A percentile compares a stretch with the other conserved stretches of the same genome.
Conservation (phyloP, 2,797 vertebrate genomes). For the Crossoptilon crossoptilon region DNA sequence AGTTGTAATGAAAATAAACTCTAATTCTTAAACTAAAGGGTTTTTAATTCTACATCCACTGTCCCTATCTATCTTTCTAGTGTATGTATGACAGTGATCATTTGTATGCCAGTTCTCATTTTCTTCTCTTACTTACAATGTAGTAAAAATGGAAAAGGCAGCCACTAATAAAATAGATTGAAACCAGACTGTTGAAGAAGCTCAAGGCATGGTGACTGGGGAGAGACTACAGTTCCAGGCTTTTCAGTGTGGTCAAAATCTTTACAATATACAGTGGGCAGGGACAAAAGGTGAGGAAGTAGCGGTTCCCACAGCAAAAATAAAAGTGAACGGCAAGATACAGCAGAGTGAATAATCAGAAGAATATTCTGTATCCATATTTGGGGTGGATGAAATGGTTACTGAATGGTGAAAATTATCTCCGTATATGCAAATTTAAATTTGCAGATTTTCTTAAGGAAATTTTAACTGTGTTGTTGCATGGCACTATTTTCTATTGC, state of each 20-base stretch:
- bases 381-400: neutral
- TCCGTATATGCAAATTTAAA: neutral
- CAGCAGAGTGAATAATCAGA: neutral
- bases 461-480: neutral
- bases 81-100: neutral
- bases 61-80: neutral
- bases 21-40: constrained; percentile 11
- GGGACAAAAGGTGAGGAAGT: neutral
- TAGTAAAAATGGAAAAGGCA: neutral
- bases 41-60: neutral
- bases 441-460: neutral
- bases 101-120: neutral
- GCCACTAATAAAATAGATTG: neutral
- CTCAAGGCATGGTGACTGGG: neutral
- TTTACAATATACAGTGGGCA: neutral
- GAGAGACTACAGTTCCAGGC: neutral
- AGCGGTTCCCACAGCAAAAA: neutral
- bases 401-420: neutral
- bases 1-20: neutral
- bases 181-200: constrained; percentile 12
- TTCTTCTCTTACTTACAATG: neutral
- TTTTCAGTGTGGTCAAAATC: neutral
- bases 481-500: neutral
- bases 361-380: neutral
- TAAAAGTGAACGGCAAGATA: neutral